Evolutionary conservation across 2,888 invertebrate species (phyloP).

Genomic region (Drosophila koepferae): DNA sequence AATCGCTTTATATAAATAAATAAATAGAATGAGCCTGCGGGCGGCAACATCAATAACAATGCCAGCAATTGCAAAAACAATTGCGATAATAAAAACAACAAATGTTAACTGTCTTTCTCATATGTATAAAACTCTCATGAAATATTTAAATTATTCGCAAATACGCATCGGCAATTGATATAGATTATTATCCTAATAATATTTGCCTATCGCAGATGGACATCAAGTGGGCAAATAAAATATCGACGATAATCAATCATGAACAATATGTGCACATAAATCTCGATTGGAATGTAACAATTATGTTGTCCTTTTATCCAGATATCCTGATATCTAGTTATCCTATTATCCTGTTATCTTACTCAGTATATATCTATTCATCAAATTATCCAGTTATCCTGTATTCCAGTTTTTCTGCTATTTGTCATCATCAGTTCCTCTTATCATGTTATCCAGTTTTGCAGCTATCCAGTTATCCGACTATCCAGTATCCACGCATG

Average conservation of each 20-base stretch:
- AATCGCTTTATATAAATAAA: conserved; percentile 59
- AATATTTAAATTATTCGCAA: conserved; percentile 39
- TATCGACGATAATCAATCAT: neutral
- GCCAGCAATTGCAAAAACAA: conserved; percentile 14
- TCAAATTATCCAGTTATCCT: too few species aligned
- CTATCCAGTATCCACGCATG: neutral
- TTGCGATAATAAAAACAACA: conserved; percentile 30
- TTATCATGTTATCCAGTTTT: too few species aligned
- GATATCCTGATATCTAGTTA: too few species aligned
- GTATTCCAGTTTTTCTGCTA: too few species aligned
- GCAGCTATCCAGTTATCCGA: neutral
- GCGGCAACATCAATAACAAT: conserved; percentile 17
- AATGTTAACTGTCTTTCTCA: conserved; percentile 38
- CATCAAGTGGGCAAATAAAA: neutral
- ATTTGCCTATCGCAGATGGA: conserved; percentile 17
- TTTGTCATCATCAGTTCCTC: too few species aligned
- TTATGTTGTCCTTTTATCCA: neutral
- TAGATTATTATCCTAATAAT: conserved; percentile 35
- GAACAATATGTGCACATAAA: neutral
- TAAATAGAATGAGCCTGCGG: conserved; percentile 38
- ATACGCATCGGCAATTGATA: conserved; percentile 36
- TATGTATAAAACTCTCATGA: conserved; percentile 53
- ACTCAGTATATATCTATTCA: too few species aligned
- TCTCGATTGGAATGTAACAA: neutral
- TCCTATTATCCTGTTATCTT: too few species aligned